phyloP scores from a whole-genome alignment of 2,888 invertebrate genomes.

The Galeopsomyia nigrocyanea region DNA sequence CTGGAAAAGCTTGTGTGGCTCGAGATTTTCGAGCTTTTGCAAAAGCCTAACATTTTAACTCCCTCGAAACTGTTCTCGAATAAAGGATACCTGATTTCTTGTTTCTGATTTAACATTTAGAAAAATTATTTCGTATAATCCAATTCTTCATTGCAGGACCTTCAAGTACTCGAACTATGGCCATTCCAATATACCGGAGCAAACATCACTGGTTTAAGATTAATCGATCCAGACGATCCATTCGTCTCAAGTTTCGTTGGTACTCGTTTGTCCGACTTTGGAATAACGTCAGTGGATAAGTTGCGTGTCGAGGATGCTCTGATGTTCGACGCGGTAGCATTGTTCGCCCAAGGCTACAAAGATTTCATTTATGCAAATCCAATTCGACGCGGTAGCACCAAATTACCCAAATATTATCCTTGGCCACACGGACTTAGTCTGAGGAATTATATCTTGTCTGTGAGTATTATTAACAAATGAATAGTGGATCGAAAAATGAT shows the following conservation, averaged over 20 bases:
- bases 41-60: too few relatives aligned
- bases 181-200: conserved; percentile 85
- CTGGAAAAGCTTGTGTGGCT: too few relatives aligned
- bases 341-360: conserved; percentile 83
- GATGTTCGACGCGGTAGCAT: conserved; percentile 84
- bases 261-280: conserved; percentile 50
- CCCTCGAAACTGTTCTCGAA: too few relatives aligned
- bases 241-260: conserved; percentile 71
- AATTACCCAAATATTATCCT: conserved; percentile 74
- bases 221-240: conserved; percentile 75
- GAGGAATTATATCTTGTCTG: conserved; percentile 84
- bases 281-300: conserved; percentile 49
- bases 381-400: not conserved
- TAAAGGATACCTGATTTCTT: too few relatives aligned
- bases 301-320: conserved; percentile 82
- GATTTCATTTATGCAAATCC: conserved; percentile 70
- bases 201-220: conserved; percentile 85
- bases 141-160: conserved; percentile 72
- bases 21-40: too few relatives aligned
- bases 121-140: not conserved
- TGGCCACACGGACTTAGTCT: conserved; percentile 87
- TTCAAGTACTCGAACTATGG: conserved; percentile 84
- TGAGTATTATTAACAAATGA: conserved; percentile 66
- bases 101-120: too few relatives aligned
- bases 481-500: too few relatives aligned